These are phyloP conservation scores for Sisyra terminalis DNA, from an alignment of 2,888 invertebrate species.

Conservation along the genomic window DNA sequence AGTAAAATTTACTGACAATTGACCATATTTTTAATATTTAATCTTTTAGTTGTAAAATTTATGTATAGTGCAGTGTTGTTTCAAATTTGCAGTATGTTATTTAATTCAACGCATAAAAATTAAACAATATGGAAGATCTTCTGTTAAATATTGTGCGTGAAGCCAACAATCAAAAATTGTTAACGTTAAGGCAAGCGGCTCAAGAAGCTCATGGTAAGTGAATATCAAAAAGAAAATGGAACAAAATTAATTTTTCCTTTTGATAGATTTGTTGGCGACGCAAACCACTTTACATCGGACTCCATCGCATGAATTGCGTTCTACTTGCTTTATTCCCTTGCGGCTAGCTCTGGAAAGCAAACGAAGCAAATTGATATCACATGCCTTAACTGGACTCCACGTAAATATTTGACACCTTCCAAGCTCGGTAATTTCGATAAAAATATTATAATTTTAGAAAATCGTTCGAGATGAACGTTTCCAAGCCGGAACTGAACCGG, in stretches of 20 bases:
- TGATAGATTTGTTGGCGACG: constrained; percentile 59
- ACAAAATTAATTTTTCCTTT: neutral
- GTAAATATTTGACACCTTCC: constrained; percentile 35
- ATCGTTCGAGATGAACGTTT: constrained; percentile 83
- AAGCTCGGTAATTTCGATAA: constrained; percentile 3
- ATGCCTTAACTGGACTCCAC: constrained; percentile 77
- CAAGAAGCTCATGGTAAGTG: constrained; percentile 72
- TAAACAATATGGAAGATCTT: constrained; percentile 62
- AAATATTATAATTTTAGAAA: constrained; percentile 37
- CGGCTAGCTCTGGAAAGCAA: constrained; percentile 80
- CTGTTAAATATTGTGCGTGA: constrained; percentile 72
- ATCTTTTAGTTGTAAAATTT: neutral
- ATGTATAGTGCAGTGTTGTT: neutral
- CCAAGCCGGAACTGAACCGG: constrained; percentile 76
- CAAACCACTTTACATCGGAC: constrained; percentile 64
- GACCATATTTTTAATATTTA: neutral
- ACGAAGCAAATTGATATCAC: constrained; percentile 65
- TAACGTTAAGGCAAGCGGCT: constrained; percentile 60
- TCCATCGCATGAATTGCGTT: constrained; percentile 67
- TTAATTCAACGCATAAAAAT: constrained; percentile 1
- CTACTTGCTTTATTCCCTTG: constrained; percentile 69
- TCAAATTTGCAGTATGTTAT: neutral
- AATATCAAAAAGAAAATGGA: neutral
- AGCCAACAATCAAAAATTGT: constrained; percentile 61
- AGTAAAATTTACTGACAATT: neutral